Base-by-base conservation (phyloP, 2,888 invertebrate species). In the Drosophila infuscata region DNA sequence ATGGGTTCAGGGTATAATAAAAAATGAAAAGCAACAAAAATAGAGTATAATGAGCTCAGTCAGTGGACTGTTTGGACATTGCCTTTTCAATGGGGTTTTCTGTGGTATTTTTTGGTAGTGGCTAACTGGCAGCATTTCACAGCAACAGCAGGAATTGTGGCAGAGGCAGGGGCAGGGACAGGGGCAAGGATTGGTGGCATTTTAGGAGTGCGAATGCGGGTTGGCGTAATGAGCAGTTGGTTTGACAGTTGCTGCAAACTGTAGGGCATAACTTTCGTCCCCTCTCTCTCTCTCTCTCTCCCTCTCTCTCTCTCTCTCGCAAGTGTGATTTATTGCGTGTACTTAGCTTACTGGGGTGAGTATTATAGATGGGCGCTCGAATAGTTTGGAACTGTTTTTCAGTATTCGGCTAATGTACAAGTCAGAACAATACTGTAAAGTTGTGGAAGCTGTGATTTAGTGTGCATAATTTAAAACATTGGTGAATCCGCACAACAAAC, bases 161-260 rank as follows among this genome's bases (percentile, higher is more conserved):
- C 46, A 2, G 35, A 8, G 25, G 15, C 35, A 32, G 29, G 15
- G 15, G 32, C 8, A 58, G 9, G 48, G 11, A 8, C 12, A 29
- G 8, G n/a, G 0, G 15, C 12, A 29, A 4, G 38, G 1, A 12
- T 20, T 46, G 46, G 25, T 46, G 46, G 46, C 25, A 25, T 12
- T 30, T 41, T 25, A 20, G 30, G 49, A 49, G 46, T 46, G 46
- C 46, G 52, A 63, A 66, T 67, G 63, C 68, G 62, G 57, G 72
- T 62, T 54, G 70, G 73, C 76, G 74, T 84, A 84, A 84, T 84
- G 89, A 84, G 83, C 89, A 87, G 89, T 87, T 89, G 88, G 82
- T 87, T 84, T 87, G 88, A 89, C 82, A 84, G 89, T 84, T 73
- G 71, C 82, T 77, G 78, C 77, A 70, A 76, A 73, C 82, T 81